Percentiles rank a stretch among this genome's conserved stretches.
Conservation (phyloP, 2,113 vertebrate species). For the Chlorocebus sabaeus region DNA sequence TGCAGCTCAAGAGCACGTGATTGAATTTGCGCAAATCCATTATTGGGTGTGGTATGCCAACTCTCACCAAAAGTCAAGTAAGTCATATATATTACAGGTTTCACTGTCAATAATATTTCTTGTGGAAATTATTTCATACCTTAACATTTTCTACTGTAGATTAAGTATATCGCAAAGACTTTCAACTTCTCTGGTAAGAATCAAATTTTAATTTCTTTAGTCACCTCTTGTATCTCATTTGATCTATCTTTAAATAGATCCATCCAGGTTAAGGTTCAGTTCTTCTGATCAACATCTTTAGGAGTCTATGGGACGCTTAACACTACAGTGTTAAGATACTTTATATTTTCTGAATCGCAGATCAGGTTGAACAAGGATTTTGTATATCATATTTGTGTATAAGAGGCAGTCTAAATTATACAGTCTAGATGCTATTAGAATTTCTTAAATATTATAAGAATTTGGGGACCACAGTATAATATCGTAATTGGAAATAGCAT, state of each 20-base stretch:
- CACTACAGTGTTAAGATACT: not conserved
- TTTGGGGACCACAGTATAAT: not conserved
- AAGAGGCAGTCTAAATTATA: not conserved
- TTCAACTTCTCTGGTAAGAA: not conserved
- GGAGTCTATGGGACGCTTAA: not conserved
- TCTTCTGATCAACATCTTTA: not conserved
- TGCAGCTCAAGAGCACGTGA: accelerated
- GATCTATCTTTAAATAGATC: not conserved
- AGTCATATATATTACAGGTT: not conserved
- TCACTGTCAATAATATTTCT: not conserved
- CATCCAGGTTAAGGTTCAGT: not conserved
- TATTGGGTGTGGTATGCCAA: not conserved
- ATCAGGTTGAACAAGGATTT: not conserved
- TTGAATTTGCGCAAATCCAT: not conserved
- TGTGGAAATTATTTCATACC: not conserved
- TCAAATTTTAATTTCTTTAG: not conserved
- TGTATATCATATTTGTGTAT: not conserved
- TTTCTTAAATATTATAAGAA: not conserved
- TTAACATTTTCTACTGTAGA: not conserved
- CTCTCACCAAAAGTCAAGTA: not conserved
- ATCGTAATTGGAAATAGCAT: not conserved
- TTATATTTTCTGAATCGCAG: not conserved
- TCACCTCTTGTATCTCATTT: not conserved
- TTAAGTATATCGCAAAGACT: not conserved
- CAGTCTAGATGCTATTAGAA: not conserved